Conservation (phyloP, 2,888 invertebrate genomes). For the Athalia rosae region DNA sequence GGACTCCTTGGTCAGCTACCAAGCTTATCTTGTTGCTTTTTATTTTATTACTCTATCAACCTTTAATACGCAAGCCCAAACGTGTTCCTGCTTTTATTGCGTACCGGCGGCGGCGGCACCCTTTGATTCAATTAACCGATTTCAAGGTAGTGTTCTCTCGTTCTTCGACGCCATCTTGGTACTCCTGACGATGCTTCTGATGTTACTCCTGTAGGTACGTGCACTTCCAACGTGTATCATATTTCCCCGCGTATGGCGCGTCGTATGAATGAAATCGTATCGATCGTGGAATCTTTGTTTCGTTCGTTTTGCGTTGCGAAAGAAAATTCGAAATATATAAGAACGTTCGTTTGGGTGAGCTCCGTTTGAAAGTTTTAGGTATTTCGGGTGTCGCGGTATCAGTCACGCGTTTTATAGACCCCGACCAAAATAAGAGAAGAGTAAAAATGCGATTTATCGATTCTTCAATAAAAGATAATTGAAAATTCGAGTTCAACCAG, state of each 20-base stretch:
- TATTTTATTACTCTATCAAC: constrained; percentile 68
- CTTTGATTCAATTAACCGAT: constrained; percentile 72
- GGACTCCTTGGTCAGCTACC: constrained; percentile 45
- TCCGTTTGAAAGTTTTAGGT: neutral
- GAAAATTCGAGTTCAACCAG: constrained; percentile 43
- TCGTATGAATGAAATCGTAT: constrained; percentile 18
- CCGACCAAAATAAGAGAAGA: neutral
- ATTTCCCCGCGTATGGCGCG: constrained; percentile 9
- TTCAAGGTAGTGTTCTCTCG: constrained; percentile 62
- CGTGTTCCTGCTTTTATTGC: constrained; percentile 70
- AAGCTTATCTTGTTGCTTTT: constrained; percentile 59
- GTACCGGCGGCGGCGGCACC: constrained; percentile 69
- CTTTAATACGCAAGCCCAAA: constrained; percentile 66
- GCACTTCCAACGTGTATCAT: too few relatives aligned
- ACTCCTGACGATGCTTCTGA: constrained; percentile 2
- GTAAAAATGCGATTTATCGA: constrained; percentile 4
- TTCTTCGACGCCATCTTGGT: constrained; percentile 48
- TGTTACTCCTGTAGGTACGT: neutral
- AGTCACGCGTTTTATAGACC: neutral
- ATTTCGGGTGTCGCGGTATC: neutral
- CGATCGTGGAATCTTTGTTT: too few relatives aligned
- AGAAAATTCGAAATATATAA: too few relatives aligned
- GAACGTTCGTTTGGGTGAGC: neutral
- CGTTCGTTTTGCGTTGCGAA: too few relatives aligned
- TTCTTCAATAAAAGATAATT: constrained; percentile 47